Percentiles rank a stretch among this genome's conserved stretches.
phyloP scores from a whole-genome alignment of 2,888 invertebrate genomes.

The Corbicula japonica region DNA sequence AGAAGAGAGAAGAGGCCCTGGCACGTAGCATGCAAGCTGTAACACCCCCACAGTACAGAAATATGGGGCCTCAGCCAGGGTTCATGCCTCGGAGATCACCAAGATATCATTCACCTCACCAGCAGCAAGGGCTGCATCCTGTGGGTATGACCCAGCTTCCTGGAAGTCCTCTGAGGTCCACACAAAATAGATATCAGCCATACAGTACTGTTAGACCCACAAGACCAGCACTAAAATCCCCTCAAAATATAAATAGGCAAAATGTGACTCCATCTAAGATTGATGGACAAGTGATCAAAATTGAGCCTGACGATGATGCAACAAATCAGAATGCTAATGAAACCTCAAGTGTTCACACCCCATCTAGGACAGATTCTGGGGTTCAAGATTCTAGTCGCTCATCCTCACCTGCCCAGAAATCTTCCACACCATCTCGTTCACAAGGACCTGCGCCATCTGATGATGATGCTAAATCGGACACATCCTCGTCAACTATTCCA shows the following conservation, averaged over 20 bases:
- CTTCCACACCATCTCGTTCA: slow-evolving; percentile 21
- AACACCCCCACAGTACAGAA: slow-evolving; percentile 15
- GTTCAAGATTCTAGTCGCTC: slow-evolving; percentile 29
- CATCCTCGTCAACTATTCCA: slow-evolving; percentile 35
- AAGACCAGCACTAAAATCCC: slow-evolving; percentile 8
- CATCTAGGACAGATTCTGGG: not conserved
- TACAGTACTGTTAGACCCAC: slow-evolving; percentile 24
- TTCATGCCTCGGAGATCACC: too few species aligned
- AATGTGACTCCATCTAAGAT: too few species aligned
- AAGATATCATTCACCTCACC: too few species aligned
- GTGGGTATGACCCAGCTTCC: slow-evolving; percentile 13
- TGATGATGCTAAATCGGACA: slow-evolving; percentile 35
- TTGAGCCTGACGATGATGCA: slow-evolving; percentile 45
- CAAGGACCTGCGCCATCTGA: slow-evolving; percentile 16
- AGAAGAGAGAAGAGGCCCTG: slow-evolving; percentile 31
- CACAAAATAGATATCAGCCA: slow-evolving; percentile 31
- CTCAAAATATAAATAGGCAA: slow-evolving; percentile 10
- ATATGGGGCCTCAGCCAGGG: not conserved
- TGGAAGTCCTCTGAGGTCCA: slow-evolving; percentile 9
- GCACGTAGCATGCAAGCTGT: slow-evolving; percentile 14
- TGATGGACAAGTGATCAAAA: slow-evolving; percentile 51
- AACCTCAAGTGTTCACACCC: not conserved
- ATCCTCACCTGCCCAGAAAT: slow-evolving; percentile 18
- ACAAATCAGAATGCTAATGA: slow-evolving; percentile 38
- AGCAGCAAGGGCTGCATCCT: slow-evolving; percentile 31